Base-by-base conservation (phyloP, 2,113 vertebrate species). In the Glaucomys volans region DNA sequence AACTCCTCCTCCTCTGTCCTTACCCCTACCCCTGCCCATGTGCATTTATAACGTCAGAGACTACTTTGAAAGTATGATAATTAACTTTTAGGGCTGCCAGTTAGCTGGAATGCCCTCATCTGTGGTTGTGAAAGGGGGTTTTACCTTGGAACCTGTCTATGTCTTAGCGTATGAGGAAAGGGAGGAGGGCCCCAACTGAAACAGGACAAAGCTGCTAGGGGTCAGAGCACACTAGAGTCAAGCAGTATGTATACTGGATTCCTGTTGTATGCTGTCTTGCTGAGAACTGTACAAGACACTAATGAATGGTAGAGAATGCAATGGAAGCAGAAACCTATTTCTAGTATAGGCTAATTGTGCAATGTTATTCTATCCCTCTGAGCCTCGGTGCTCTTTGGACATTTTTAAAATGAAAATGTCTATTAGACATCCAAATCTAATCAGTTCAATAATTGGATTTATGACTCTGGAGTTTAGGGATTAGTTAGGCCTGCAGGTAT, bases 321-420 rank as follows among this genome's bases (percentile, higher is more conserved):
- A 42, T 37, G 8, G 52, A 88, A 40, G 14, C 47, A 92, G 62
- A 59, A 30, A 2, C 22, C n/a, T 4, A 2, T 71, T 86, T 91
- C 47, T 86, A 79, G 71, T 64, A 8, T 64, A 54, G 54, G 35
- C 2, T 62, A 94, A 35, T 44, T 62, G 22, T 80, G 50, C 94
- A 47, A 57, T 76, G 37, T n/a, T 76, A 52, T 57, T 24, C 76
- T 81, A 76, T 57, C 32, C n/a, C 22, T 47, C 62, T 74, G 85
- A 91, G 47, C 40, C 44, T 94, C 66, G 35, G 30, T 76, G 28
- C 11, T 69, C 67, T 66, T 40, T 77, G n/a, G 22, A 37, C 59
- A 30, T 89, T 76, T 59, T 89, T 87, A 81, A 94, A 62, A n/a
- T 89, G 69, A 89, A 88, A 67, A 26, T 67, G 17, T 59, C 47